These are phyloP conservation scores for Tenthredo distinguenda DNA, from an alignment of 2,888 invertebrate genomes.

Conservation along the genomic window DNA sequence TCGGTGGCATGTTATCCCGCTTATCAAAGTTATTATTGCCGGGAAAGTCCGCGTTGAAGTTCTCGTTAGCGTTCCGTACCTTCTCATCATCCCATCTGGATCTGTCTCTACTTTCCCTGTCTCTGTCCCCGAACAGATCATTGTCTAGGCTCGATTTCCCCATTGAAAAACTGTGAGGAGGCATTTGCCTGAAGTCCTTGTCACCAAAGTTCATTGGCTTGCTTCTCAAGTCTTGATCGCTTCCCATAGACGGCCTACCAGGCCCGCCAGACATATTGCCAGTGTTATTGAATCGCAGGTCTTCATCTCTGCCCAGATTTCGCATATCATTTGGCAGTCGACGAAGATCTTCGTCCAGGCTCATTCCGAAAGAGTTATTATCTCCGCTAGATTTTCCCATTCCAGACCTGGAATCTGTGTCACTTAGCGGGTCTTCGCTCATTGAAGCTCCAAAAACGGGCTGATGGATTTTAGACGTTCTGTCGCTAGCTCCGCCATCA, in stretches of 20 bases:
- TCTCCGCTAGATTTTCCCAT: conserved; percentile 60
- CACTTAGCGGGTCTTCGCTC: conserved; percentile 71
- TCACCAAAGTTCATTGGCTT: conserved; percentile 64
- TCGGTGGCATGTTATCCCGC: conserved; percentile 66
- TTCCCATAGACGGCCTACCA: conserved; percentile 67
- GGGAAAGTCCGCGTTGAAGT: conserved; percentile 61
- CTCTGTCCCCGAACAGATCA: conserved; percentile 55
- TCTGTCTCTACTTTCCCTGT: conserved; percentile 61
- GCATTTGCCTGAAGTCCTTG: conserved; percentile 68
- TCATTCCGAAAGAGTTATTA: conserved; percentile 58
- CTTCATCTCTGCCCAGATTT: conserved; percentile 66
- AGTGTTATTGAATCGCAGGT: conserved; percentile 66
- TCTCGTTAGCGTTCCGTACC: conserved; percentile 59
- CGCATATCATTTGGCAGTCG: conserved; percentile 61
- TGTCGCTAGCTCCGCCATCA: conserved; percentile 69
- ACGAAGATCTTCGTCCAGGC: conserved; percentile 70
- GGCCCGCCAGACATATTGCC: conserved; percentile 61
- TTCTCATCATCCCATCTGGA: conserved; percentile 72
- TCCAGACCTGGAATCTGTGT: conserved; percentile 68
- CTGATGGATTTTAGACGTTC: conserved; percentile 70
- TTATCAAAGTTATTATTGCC: conserved; percentile 67
- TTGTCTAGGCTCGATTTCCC: conserved; percentile 59
- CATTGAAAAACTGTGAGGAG: conserved; percentile 55
- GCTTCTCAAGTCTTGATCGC: conserved; percentile 66
- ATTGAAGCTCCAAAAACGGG: conserved; percentile 71